Evolutionary conservation across 2,113 vertebrate species (phyloP).

Genomic region (Baryphthengus martii): DNA sequence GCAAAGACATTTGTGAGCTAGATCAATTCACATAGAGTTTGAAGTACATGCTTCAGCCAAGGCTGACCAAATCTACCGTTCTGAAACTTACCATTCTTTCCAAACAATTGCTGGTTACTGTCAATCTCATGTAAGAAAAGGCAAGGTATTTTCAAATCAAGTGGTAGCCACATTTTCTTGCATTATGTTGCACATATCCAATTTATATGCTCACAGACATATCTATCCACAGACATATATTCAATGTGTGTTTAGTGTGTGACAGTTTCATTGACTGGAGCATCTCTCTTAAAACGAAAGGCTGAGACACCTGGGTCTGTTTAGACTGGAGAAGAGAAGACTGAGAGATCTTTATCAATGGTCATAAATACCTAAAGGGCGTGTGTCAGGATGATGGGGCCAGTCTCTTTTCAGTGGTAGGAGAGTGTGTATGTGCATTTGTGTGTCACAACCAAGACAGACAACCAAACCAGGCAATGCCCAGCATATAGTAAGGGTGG

Average conservation of each 20-base stretch:
- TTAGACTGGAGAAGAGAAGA: too few species aligned
- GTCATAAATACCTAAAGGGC: too few species aligned
- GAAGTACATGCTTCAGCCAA: background rate
- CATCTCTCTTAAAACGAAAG: too few species aligned
- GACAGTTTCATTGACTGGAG: background rate
- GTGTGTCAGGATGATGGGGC: background rate
- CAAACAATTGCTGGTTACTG: background rate
- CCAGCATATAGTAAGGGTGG: too few species aligned
- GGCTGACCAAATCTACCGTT: background rate
- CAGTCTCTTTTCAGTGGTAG: background rate
- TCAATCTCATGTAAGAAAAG: background rate
- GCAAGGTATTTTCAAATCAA: background rate
- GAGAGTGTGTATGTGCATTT: too few species aligned
- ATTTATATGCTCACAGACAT: background rate
- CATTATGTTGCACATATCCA: background rate
- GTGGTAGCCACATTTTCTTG: background rate
- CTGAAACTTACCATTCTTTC: background rate
- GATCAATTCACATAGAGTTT: background rate
- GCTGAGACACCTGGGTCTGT: too few species aligned
- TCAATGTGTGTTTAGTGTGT: background rate
- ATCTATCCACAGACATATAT: background rate
- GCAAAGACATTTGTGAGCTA: background rate
- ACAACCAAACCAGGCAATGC: too few species aligned
- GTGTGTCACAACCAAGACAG: too few species aligned
- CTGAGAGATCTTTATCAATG: too few species aligned